Evolutionary conservation across 2,797 vertebrate species (phyloP), one percentile per base, ranked within the genome.

Genomic region (Smutsia gigantea): DNA sequence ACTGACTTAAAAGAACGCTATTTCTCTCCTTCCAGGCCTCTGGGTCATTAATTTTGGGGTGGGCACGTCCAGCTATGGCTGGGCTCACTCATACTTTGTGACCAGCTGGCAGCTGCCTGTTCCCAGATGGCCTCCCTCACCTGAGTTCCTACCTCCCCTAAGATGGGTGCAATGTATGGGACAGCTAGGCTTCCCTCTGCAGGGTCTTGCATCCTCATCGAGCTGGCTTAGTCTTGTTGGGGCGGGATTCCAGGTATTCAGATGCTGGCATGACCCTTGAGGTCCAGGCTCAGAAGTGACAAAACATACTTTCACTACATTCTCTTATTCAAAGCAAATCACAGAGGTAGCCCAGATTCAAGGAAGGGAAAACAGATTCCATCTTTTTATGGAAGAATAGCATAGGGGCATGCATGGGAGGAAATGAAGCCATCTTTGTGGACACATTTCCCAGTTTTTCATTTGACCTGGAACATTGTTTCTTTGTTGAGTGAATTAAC

Each of bases 241-340:
- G 4, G 0, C 13, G 2, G 2, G 23, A 6, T 10, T 21, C 14
- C 55, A 4, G 12, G 37, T 4, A 15, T 68, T 31, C 17, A 27
- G 15, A 1, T 5, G 37, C 51, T 23, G 2, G 11, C 4, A 13
- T 37, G 23, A 31, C 10, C 68, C 37, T 59, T 31, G 23, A 34
- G 15, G 23, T 4, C 11, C 21, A 23, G 51, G 17, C 9, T 68
- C 51, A 27, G 25, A 55, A 57, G 63, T 37, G 51, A 49, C 31
- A 59, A 57, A 57, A 68, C 39, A 12, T 49, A 4, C 18, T 55
- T 29, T 85, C 15, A 4, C 13, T 37, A 31, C 18, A 68, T 59
- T 78, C 42, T 49, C 18, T 13, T 66, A 72, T 49, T 86, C 63
- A 49, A 57, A 86, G 23, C 13, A 37, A 39, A 55, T 78, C 7